These are phyloP conservation scores for Adelognathus sp. DNA, from an alignment of 2,888 invertebrate species.

Conservation along the genomic window DNA sequence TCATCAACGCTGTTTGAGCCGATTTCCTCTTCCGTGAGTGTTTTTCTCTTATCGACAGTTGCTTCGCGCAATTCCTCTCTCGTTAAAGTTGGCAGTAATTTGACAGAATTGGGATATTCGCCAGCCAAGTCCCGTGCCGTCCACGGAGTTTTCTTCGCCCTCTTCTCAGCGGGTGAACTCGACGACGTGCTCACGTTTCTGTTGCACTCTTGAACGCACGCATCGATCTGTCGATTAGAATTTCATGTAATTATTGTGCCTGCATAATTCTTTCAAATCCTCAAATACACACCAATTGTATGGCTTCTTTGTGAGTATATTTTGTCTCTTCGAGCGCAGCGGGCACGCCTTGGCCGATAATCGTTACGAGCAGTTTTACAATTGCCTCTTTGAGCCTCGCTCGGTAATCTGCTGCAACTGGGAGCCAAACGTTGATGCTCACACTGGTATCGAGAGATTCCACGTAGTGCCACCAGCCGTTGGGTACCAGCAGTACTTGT, in stretches of 20 bases:
- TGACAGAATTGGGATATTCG: conserved; percentile 64
- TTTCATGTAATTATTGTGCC: background rate
- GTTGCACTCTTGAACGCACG: conserved; percentile 67
- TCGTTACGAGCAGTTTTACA: conserved; percentile 73
- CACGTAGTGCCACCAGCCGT: conserved; percentile 99
- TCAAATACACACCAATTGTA: conserved; percentile 71
- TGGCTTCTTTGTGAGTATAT: conserved; percentile 62
- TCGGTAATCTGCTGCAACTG: conserved; percentile 83
- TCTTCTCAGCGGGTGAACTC: conserved; percentile 48
- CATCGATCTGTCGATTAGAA: conserved; percentile 65
- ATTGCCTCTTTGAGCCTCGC: conserved; percentile 76
- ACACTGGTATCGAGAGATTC: conserved; percentile 84
- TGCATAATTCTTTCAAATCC: background rate
- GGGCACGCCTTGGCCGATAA: conserved; percentile 68
- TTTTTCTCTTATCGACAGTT: conserved; percentile 64
- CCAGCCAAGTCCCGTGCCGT: conserved; percentile 62
- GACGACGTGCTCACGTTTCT: conserved; percentile 14
- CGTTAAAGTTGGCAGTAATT: conserved; percentile 60
- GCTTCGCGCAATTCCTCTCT: conserved; percentile 63
- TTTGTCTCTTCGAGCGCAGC: conserved; percentile 58
- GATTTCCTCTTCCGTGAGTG: conserved; percentile 53
- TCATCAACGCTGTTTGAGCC: background rate
- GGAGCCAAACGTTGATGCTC: conserved; percentile 90
- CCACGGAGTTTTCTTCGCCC: conserved; percentile 50
- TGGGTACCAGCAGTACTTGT: conserved; percentile 94